Base-by-base conservation (phyloP, 2,888 invertebrate species). In the Patella pellucida region DNA sequence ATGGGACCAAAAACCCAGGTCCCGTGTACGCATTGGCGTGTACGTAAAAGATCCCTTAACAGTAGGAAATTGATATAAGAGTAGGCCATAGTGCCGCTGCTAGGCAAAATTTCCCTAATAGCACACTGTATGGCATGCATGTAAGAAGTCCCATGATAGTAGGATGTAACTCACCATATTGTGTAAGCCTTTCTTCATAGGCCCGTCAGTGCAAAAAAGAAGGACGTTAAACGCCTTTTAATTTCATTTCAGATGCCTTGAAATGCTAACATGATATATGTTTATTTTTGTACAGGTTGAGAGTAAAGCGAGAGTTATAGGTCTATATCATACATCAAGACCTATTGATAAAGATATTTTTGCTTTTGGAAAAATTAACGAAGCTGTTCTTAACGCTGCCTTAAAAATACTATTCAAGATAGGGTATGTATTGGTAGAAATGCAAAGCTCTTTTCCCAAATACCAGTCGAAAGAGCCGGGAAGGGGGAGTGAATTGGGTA, bases 331-430 rank as follows among this genome's bases (percentile, higher is more conserved):
- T 3, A 41, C 41, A 41, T 5, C 0, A 41, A 41, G 5, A 41
- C 78, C 81, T 11, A 73, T 88, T 23, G 85, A 85, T 75, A 76
- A 76, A 16, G 76, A 81, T 11, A 74, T 83, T n/a, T 82, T 90
- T 78, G 89, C 90, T 23, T 87, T 91, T 78, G 89, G 89, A 15
- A 76, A 84, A n/a, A 77, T 91, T 15, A 82, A 86, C 19, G 86
- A 87, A 69, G 85, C 86, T 14, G 78, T 86, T 54, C 82, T 92
- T 5, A 74, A 83, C n/a, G 80, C 88, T 79, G 91, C 91, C 31
- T 84, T 83, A 52, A 81, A 83, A 7, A 78, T 91, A 4, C 81
- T 91, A 52, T 76, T 81, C 41, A 82, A 89, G 62, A 85, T 90
- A 51, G 80, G 82, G 89, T 88, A 79, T 79, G 76, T 69, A 16